Base-by-base conservation (phyloP, 2,797 vertebrate species). In the Naso thynnoides region DNA sequence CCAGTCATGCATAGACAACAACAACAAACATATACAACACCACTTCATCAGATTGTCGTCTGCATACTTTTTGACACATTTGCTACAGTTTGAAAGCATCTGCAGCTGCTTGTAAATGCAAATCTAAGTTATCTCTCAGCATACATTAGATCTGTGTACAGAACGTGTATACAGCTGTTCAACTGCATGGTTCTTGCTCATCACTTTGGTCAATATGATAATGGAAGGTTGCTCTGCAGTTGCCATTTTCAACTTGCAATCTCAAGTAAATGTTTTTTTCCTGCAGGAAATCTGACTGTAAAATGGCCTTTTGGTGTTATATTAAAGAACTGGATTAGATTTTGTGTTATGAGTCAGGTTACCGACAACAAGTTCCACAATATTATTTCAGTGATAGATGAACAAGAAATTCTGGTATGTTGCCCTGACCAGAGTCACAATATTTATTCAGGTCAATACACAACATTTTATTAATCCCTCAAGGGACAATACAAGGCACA, bases 1-100 rank as follows among this genome's bases (percentile, higher is more conserved):
- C 9, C 52, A 1, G 60, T 57, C 53, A 26, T 47, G 24, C 49
- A 45, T 1, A 27, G 14, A 71, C 68, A 58, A 21, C 38, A 61
- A 64, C 36, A 72, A 77, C 75, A 67, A 76, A 70, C 73, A 52
- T 60, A 39, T 16, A 73, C 47, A 47, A 55, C 47, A 31, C 33
- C 2, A 21, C 26, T 42, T 44, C 41, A 21, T 31, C 16, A 56
- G 1, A 59, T 36, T 7, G 14, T 29, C 33, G 50, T 29, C 47
- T 18, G 27, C 26, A 23, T 19, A 13, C 9, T 54, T 38, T 31
- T 19, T 16, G 0, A 5, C 19, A 36, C 16, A 26, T 48, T 54
- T 31, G 53, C 39, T 44, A 31, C 63, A 54, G 24, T 21, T n/a
- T 58, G 8, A 71, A 31, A 48, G 33, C 31, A 48, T 16, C 59